A percentile compares a stretch with the other conserved stretches of the same genome.
Evolutionary conservation across 2,113 vertebrate genomes (phyloP).

Genomic region (Phainopepla nitens): DNA sequence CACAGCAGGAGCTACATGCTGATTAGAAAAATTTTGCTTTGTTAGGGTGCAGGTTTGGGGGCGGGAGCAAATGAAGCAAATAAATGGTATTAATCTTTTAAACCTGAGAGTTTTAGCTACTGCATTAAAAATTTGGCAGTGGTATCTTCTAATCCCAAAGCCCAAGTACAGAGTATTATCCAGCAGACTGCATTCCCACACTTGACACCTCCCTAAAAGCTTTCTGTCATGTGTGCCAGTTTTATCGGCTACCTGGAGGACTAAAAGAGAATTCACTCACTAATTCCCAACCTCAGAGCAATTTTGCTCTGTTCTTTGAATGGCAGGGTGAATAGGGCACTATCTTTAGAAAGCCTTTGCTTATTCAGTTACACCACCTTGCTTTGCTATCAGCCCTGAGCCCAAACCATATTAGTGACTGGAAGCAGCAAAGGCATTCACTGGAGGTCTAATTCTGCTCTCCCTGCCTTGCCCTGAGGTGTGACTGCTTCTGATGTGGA

Average conservation of each 20-base stretch:
- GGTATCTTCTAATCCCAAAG: constrained; percentile 46
- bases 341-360: constrained; percentile 31
- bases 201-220: constrained; percentile 57
- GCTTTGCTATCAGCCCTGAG: background rate
- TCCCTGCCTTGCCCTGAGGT: background rate
- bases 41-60: background rate
- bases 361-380: background rate
- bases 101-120: constrained; percentile 42
- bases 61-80: background rate
- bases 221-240: background rate
- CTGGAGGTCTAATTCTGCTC: background rate
- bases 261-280: background rate
- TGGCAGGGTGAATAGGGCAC: constrained; percentile 21
- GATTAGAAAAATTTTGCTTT: constrained; percentile 43
- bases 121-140: constrained; percentile 48
- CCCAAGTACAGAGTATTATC: constrained; percentile 10
- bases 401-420: background rate
- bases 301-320: background rate
- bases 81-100: constrained; percentile 59
- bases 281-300: constrained; percentile 47
- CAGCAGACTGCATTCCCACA: constrained; percentile 16
- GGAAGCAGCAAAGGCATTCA: background rate
- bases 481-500: background rate
- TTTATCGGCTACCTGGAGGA: constrained; percentile 51
- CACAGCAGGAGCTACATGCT: constrained; percentile 16